Evolutionary conservation across 2,888 invertebrate genomes (phyloP), one percentile per base, ranked within the genome.

Genomic region (Ephialtes manifestator): DNA sequence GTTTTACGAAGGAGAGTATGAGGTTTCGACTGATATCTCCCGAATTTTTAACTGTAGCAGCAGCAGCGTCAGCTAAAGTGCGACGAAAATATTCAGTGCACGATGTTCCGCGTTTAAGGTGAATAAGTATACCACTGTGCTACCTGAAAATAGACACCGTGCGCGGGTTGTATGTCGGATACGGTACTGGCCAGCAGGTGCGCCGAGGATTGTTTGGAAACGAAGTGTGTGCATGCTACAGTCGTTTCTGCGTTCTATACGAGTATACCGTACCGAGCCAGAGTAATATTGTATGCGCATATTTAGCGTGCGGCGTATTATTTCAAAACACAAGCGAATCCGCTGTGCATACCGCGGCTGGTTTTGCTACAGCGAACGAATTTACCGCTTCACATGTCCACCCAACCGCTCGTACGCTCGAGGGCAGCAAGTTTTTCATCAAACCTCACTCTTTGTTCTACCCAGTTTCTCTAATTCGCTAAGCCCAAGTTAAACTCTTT

Each of bases 221-320:
- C 87, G 85, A 79, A 86, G 68, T 87, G 87, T 88, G 48, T 75
- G 35, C 20, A n/a, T 43, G 48, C 58, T 65, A 68, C 63, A 77
- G 74, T 70, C 63, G 63, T 67, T 72, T 81, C 60, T 68, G 53
- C 48, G 60, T 74, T 77, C 53, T 35, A 60, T 70, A 43, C 60
- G 51, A 63, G 39, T 35, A n/a, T 46, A 39, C 70, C 35, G 20
- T 18, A 39, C 89, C 87, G 88, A 87, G 74, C 88, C 86, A 87
- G 80, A 83, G 88, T 88, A 86, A 89, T 90, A 89, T 87, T 87
- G 88, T 91, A 91, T 92, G 90, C 88, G 90, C 91, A 92, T 91
- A 91, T 91, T 92, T 89, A 89, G 88, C 83, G 71, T 79, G 20
- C 39, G 80, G 84, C 84, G 87, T 90, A 90, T 90, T 90, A 90